Conservation (phyloP, 2,113 vertebrate species). For the Sebastes fasciatus region DNA sequence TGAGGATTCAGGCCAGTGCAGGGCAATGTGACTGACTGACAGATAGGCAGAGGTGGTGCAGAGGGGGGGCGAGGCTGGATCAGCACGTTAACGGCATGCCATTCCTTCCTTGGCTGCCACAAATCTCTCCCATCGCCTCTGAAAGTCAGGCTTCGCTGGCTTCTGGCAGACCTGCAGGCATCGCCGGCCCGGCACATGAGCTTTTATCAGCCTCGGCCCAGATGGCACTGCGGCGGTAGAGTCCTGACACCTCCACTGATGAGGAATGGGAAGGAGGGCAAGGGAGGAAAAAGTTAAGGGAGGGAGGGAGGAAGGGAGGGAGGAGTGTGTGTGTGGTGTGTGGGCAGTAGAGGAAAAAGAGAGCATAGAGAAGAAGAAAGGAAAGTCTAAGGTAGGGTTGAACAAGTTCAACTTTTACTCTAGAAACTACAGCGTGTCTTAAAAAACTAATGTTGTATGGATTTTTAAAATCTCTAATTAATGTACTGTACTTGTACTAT, state of each 20-base stretch:
- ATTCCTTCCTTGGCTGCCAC: slow-evolving; percentile 65
- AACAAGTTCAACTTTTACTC: slow-evolving; percentile 21
- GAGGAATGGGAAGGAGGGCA: slow-evolving; percentile 59
- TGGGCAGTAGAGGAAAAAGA: slow-evolving; percentile 40
- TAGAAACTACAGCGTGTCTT: not conserved
- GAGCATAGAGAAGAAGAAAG: slow-evolving; percentile 27
- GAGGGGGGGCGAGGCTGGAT: slow-evolving; percentile 55
- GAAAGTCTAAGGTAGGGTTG: slow-evolving; percentile 4
- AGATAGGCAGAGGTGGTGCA: slow-evolving; percentile 55
- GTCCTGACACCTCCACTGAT: slow-evolving; percentile 75
- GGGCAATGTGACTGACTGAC: slow-evolving; percentile 51
- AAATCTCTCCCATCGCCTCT: slow-evolving; percentile 80
- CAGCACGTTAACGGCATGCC: slow-evolving; percentile 70
- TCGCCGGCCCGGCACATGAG: slow-evolving; percentile 78
- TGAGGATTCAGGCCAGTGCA: slow-evolving; percentile 41
- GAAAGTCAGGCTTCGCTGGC: slow-evolving; percentile 79
- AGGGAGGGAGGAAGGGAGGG: not conserved
- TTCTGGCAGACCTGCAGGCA: slow-evolving; percentile 79
- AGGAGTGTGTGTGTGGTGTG: not conserved
- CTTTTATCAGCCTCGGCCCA: slow-evolving; percentile 85
- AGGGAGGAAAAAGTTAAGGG: slow-evolving; percentile 34
- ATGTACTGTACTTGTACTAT: not conserved
- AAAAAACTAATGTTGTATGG: not conserved
- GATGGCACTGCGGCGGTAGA: slow-evolving; percentile 77
- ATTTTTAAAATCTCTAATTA: not conserved